phyloP scores from a whole-genome alignment of 2,888 invertebrate genomes.

The Caenorhabditis macrosperma region DNA sequence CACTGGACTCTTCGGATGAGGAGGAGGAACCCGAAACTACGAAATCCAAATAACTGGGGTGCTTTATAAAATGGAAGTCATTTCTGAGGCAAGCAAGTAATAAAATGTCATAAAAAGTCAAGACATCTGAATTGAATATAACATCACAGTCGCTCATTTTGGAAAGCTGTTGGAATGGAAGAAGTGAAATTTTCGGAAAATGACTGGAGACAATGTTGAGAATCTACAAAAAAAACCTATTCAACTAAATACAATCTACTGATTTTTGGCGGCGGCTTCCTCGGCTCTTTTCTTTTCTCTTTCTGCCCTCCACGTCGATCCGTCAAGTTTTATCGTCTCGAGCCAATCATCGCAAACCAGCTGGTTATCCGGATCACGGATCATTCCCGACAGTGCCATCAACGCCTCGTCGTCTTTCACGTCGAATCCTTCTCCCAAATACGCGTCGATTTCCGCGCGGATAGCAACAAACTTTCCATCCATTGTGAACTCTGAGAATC shows the following conservation, averaged over 20 bases:
- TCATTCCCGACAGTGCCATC: constrained; percentile 75
- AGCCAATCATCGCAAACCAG: constrained; percentile 79
- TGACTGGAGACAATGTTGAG: neutral
- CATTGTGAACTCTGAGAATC: constrained; percentile 69
- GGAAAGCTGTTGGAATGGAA: constrained; percentile 5
- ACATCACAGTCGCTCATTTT: neutral
- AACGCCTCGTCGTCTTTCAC: constrained; percentile 70
- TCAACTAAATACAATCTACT: neutral
- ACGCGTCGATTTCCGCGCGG: constrained; percentile 74
- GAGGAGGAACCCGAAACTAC: constrained; percentile 7
- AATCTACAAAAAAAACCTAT: neutral
- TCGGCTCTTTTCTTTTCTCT: constrained; percentile 31
- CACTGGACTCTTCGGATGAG: constrained; percentile 23
- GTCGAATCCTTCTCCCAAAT: constrained; percentile 75
- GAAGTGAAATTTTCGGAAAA: neutral
- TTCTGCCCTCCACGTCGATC: constrained; percentile 72
- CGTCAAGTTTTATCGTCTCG: constrained; percentile 74
- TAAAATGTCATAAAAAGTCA: neutral
- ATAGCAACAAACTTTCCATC: constrained; percentile 60
- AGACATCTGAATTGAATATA: neutral
- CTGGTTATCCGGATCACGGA: constrained; percentile 64
- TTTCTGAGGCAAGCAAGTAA: neutral
- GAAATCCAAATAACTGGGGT: neutral
- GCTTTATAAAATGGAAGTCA: neutral
- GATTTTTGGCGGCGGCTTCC: neutral